Evolutionary conservation across 2,113 vertebrate genomes (phyloP), one percentile per base, ranked within the genome.

Genomic region (Hippocampus comes): DNA sequence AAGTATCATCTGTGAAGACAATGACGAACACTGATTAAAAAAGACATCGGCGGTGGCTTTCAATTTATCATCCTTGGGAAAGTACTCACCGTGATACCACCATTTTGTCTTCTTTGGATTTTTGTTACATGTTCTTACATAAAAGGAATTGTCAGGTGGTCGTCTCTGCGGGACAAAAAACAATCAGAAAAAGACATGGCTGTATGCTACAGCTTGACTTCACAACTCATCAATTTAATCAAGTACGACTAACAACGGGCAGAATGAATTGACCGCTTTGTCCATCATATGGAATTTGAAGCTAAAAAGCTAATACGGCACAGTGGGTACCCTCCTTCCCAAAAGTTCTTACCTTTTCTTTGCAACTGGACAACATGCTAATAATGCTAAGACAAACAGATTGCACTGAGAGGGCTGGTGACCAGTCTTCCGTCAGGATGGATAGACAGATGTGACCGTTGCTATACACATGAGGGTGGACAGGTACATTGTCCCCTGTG

Each of bases 31-130:
- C 5, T 68, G 55, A 61, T 42, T 51, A 51, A 11, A 15, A 51
- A 30, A 17, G 25, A 43, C 9, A 41, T 59, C 12, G 15, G 11
- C 51, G 23, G 6, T 17, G 27, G 10, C 15, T 38, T 38, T 53
- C 49, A 38, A 21, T 12, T 38, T 3, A 41, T 55, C 18, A 20
- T 2, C 8, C 30, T 20, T 21, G 67, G 9, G 9, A 68, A 55
- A 21, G 85, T 73, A 91, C 96, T 95, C 91, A 99, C 97, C 97
- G 56, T 99, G 97, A 95, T 99, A 99, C 97, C 97, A 99, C 97
- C 97, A 99, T 93, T 99, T 99, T 90, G 97, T 99, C 94, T 99
- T 99, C 97, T 99, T 99, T 97, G 97, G 97, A 92, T 99, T 99
- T 94, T 99, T 99, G 94, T 99, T 99, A 96, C 97, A 99, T 6